Percentiles rank a stretch among this genome's conserved stretches.
These are phyloP conservation scores for Drosophila jambulina DNA, from an alignment of 1,140 invertebrate species.

Conservation along the genomic window DNA sequence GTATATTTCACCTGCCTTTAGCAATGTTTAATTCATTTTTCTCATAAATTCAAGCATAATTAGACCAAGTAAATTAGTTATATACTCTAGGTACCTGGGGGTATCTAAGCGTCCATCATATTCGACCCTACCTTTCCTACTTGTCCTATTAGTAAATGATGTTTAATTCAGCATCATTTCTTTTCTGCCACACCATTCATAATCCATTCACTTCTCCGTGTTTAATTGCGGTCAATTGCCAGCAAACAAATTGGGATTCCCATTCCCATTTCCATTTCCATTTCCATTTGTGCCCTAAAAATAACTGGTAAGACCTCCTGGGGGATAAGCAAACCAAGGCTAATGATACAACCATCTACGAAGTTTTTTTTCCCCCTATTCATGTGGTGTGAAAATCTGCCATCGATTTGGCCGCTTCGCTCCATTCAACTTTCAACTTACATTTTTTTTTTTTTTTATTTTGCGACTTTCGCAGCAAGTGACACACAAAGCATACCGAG, in stretches of 20 bases:
- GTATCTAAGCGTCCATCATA: not conserved
- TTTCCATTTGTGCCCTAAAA: slow-evolving; percentile 41
- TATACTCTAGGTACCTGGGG: not conserved
- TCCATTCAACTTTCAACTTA: slow-evolving; percentile 78
- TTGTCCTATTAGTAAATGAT: slow-evolving; percentile 8
- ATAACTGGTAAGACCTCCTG: slow-evolving; percentile 43
- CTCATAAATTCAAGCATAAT: not conserved
- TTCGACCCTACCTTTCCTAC: not conserved
- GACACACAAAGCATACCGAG: slow-evolving; percentile 60
- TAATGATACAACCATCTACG: slow-evolving; percentile 54
- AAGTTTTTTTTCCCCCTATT: not conserved
- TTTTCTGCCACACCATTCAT: slow-evolving; percentile 21
- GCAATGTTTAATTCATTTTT: not conserved
- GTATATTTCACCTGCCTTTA: not conserved
- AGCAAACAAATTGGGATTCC: slow-evolving; percentile 26
- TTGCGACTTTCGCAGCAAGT: slow-evolving; percentile 78
- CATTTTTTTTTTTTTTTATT: slow-evolving; percentile 29
- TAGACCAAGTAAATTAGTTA: not conserved
- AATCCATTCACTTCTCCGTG: slow-evolving; percentile 52
- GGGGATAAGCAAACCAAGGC: slow-evolving; percentile 51
- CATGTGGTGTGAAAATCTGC: slow-evolving; percentile 57
- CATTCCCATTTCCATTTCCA: slow-evolving; percentile 29
- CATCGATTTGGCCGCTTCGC: slow-evolving; percentile 34
- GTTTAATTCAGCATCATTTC: not conserved
- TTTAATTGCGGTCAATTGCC: slow-evolving; percentile 56